phyloP scores from a whole-genome alignment of 2,888 invertebrate genomes.

The Sminthurides aquaticus region DNA sequence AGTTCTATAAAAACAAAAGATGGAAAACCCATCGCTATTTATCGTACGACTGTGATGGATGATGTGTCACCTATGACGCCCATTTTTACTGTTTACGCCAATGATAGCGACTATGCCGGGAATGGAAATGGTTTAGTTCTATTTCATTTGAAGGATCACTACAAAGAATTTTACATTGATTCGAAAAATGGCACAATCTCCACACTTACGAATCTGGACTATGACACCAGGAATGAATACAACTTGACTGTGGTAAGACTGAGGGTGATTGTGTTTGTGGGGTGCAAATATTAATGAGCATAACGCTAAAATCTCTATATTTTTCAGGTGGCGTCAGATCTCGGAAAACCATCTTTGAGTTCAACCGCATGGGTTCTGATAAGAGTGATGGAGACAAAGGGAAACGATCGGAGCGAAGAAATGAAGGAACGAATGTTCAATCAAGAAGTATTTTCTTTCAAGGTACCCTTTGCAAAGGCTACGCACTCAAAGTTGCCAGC shows the following conservation, averaged over 20 bases:
- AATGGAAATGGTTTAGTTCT: constrained; percentile 63
- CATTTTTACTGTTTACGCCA: constrained; percentile 68
- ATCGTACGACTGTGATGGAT: constrained; percentile 66
- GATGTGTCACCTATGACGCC: constrained; percentile 63
- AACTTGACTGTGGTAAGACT: constrained; percentile 63
- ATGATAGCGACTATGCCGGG: constrained; percentile 74
- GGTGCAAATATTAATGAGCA: too few relatives aligned
- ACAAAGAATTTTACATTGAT: constrained; percentile 64
- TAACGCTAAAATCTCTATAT: neutral
- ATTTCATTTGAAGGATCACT: constrained; percentile 43
- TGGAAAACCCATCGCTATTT: constrained; percentile 56
- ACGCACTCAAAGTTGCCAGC: constrained; percentile 72
- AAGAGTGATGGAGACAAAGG: constrained; percentile 46
- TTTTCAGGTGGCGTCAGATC: constrained; percentile 54
- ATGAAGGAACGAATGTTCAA: constrained; percentile 48
- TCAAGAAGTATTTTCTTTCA: constrained; percentile 67
- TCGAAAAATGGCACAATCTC: constrained; percentile 76
- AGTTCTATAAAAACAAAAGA: constrained; percentile 29
- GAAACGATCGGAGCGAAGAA: constrained; percentile 57
- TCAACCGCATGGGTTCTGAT: constrained; percentile 58
- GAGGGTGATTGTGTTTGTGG: too few relatives aligned
- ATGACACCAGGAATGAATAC: constrained; percentile 59
- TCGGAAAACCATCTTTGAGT: constrained; percentile 73
- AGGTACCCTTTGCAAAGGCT: constrained; percentile 53
- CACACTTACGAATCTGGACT: constrained; percentile 64